phyloP scores from a whole-genome alignment of 1,140 invertebrate genomes.

The Plectrocnemia conspersa region DNA sequence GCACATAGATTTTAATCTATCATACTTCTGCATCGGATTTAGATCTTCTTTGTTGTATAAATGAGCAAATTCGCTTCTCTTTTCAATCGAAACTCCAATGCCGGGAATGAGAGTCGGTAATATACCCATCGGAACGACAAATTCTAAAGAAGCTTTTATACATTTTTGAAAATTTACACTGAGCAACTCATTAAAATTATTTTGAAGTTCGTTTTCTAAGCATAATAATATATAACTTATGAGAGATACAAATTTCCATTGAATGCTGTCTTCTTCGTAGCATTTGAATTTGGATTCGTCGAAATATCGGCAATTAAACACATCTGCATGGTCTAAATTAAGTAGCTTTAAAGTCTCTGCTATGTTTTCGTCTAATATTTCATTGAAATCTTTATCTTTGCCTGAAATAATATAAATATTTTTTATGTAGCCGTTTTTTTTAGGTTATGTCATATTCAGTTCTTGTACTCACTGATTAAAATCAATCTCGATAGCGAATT shows the following conservation, averaged over 20 bases:
- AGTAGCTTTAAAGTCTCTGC: conserved; percentile 15
- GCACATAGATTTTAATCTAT: conserved; percentile 35
- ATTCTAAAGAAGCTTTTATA: conserved; percentile 54
- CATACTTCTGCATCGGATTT: conserved; percentile 37
- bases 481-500: conserved; percentile 3
- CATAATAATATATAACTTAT: conserved; percentile 44
- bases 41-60: conserved; percentile 36
- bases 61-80: conserved; percentile 41
- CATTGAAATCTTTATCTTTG: conserved; percentile 9
- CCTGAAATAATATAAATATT: conserved; percentile 22
- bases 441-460: background rate
- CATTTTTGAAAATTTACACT: conserved; percentile 56
- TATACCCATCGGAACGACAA: conserved; percentile 61
- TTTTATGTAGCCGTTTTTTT: background rate
- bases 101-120: conserved; percentile 60
- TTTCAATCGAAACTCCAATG: conserved; percentile 54
- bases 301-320: conserved; percentile 15
- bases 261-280: conserved; percentile 14
- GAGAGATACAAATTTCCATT: conserved; percentile 41
- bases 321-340: conserved; percentile 18
- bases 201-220: conserved; percentile 38
- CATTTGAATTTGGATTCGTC: conserved; percentile 13
- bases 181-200: conserved; percentile 47
- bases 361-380: conserved; percentile 20
- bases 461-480: background rate